Percentiles rank a stretch among this genome's conserved stretches.
phyloP scores from a whole-genome alignment of 1,140 invertebrate genomes.

The Bactericera cockerelli region DNA sequence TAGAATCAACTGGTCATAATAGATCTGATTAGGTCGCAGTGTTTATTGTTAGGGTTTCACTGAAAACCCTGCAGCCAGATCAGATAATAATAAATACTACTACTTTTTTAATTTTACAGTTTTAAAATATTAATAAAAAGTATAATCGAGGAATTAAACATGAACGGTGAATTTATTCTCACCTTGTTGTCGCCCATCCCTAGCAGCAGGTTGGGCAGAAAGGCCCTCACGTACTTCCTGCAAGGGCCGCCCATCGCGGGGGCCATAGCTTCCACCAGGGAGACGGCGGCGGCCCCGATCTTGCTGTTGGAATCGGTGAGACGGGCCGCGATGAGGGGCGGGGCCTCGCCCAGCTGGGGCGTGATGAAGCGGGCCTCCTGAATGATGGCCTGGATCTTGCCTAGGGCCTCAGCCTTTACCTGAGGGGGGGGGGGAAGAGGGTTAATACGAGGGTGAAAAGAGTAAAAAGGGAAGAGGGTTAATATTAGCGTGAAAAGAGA shows the following conservation, averaged over 20 bases:
- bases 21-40: too few relatives aligned
- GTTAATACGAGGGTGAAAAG: too few relatives aligned
- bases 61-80: too few relatives aligned
- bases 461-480: too few relatives aligned
- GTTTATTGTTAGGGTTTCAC: too few relatives aligned
- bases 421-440: constrained; percentile 28
- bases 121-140: too few relatives aligned
- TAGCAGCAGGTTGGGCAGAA: constrained; percentile 72
- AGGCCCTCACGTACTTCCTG: constrained; percentile 57
- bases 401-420: constrained; percentile 65
- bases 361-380: constrained; percentile 64
- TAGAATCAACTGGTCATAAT: too few relatives aligned
- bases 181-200: constrained; percentile 55
- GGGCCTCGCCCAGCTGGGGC: constrained; percentile 63
- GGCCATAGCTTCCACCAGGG: constrained; percentile 62
- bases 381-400: constrained; percentile 59
- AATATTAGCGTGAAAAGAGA: too few relatives aligned
- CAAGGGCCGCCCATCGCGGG: constrained; percentile 63
- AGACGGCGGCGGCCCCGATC: constrained; percentile 63
- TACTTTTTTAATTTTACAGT: too few relatives aligned
- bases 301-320: constrained; percentile 82
- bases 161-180: too few relatives aligned
- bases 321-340: constrained; percentile 54
- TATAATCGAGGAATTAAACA: too few relatives aligned
- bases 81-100: too few relatives aligned